These are phyloP conservation scores for Lipophrys pholis DNA, from an alignment of 2,113 vertebrate species.

Conservation along the genomic window DNA sequence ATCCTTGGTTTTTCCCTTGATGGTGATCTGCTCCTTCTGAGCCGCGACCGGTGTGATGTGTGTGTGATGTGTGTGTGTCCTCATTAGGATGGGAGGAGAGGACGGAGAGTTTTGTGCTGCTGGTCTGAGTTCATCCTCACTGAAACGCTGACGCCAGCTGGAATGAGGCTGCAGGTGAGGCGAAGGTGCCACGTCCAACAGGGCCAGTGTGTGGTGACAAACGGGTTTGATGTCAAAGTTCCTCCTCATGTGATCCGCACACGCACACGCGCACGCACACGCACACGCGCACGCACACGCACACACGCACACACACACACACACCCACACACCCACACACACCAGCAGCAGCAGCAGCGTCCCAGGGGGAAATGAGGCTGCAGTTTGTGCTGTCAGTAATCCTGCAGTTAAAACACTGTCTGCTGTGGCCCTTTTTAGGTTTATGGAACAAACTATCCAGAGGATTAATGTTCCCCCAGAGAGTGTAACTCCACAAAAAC, in stretches of 20 bases:
- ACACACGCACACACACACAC: neutral
- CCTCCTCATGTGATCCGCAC: neutral
- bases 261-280: neutral
- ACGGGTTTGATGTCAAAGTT: no score
- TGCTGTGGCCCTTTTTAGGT: slow-evolving; percentile 61
- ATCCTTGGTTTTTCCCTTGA: slow-evolving; percentile 58
- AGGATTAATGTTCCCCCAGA: slow-evolving; percentile 62
- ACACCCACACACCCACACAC: neutral
- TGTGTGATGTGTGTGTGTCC: slow-evolving; percentile 22
- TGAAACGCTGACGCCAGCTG: slow-evolving; percentile 16
- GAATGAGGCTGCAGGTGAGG: slow-evolving; percentile 15
- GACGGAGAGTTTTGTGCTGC: slow-evolving; percentile 6
- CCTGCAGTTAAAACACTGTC: slow-evolving; percentile 63
- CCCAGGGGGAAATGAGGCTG: slow-evolving; percentile 43
- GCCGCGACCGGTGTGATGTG: slow-evolving; percentile 42
- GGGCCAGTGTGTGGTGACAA: no score
- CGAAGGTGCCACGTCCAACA: neutral
- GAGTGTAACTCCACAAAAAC: neutral
- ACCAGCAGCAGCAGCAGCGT: neutral
- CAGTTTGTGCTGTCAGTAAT: slow-evolving; percentile 52
- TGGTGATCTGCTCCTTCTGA: slow-evolving; percentile 61
- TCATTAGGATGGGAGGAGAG: slow-evolving; percentile 48
- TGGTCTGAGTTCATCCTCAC: slow-evolving; percentile 13
- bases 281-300: neutral
- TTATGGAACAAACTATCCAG: slow-evolving; percentile 65